Conservation (phyloP, 2,797 vertebrate species). For the Pempheris klunzingeri region DNA sequence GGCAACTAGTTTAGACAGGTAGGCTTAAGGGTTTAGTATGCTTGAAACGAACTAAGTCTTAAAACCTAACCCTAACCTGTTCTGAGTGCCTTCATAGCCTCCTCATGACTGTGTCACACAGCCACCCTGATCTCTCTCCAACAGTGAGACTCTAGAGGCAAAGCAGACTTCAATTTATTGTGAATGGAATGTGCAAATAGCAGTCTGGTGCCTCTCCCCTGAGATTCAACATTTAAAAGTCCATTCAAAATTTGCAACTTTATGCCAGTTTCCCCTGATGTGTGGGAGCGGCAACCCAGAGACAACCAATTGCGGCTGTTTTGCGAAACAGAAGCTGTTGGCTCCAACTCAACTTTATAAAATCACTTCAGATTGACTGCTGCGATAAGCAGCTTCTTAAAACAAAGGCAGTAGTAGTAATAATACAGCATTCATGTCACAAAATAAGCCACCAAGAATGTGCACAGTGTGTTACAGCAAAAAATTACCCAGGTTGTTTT, state of each 20-base stretch:
- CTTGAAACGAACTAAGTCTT: not conserved
- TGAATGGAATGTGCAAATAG: conserved; percentile 7
- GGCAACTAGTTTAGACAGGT: not conserved
- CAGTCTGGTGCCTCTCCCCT: not conserved
- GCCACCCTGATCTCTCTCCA: conserved; percentile 11
- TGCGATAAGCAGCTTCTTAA: not conserved
- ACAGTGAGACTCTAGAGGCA: not conserved
- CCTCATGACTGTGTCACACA: not conserved
- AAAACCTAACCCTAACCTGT: conserved; percentile 4
- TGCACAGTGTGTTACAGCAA: not conserved
- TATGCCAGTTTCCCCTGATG: not conserved
- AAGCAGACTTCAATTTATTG: conserved; percentile 8
- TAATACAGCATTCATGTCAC: not conserved
- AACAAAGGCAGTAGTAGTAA: too few species aligned
- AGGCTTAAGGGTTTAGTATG: not conserved
- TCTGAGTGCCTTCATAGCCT: not conserved
- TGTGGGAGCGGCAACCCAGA: not conserved
- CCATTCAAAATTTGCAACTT: not conserved
- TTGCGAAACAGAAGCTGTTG: not conserved
- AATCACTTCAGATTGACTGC: not conserved
- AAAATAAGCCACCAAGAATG: not conserved
- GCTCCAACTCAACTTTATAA: not conserved
- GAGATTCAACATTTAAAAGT: not conserved
- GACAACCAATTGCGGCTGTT: not conserved
- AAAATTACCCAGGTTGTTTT: not conserved